Evolutionary conservation across 1,140 invertebrate genomes (phyloP).

Genomic region (Teleogryllus occipitalis): DNA sequence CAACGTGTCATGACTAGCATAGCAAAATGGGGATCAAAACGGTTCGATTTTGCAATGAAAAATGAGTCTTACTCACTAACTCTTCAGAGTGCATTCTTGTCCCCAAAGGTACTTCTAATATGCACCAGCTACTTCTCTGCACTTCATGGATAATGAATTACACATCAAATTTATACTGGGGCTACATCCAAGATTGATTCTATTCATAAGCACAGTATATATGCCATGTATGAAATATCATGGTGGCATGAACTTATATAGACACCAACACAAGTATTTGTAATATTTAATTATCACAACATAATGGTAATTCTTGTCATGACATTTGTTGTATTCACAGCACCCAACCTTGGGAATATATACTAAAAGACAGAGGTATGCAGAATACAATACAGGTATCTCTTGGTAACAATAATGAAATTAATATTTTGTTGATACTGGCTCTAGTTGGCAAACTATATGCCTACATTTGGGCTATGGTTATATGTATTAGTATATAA

Average conservation of each 20-base stretch:
- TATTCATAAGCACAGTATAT: not conserved
- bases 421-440: constrained; percentile 14
- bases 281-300: not conserved
- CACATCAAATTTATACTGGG: not conserved
- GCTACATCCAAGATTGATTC: not conserved
- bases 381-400: constrained; percentile 13
- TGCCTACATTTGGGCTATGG: constrained; percentile 15
- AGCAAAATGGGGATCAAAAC: not conserved
- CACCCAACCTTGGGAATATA: not conserved
- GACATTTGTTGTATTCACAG: not conserved
- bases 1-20: not conserved
- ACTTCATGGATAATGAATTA: not conserved
- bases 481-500: constrained; percentile 17
- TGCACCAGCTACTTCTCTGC: not conserved
- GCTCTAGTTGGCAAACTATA: constrained; percentile 20
- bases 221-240: constrained; percentile 7
- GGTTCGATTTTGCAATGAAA: not conserved
- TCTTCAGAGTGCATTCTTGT: not conserved
- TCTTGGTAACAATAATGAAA: constrained; percentile 15
- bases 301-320: not conserved
- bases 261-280: not conserved
- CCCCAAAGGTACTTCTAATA: not conserved
- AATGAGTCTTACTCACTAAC: not conserved
- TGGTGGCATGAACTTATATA: not conserved
- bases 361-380: not conserved